Evolutionary conservation across 2,113 vertebrate species (phyloP).

Genomic region (Podilymbus podiceps): DNA sequence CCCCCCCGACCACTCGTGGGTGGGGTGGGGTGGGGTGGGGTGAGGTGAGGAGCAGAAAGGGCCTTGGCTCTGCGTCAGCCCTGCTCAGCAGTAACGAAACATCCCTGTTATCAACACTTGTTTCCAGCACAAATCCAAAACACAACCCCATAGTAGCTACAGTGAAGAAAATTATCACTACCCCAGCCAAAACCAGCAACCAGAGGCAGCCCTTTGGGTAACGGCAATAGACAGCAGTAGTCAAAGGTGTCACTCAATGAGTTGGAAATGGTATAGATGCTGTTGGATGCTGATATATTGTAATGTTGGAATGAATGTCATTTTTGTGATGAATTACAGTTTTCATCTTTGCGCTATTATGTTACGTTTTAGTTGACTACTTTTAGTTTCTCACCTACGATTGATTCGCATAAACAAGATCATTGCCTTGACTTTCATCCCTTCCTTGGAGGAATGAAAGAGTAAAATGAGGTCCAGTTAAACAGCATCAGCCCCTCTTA

Average conservation of each 20-base stretch:
- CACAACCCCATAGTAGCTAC: too few relatives aligned
- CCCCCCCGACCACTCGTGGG: too few relatives aligned
- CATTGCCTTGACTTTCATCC: neutral
- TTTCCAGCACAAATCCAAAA: too few relatives aligned
- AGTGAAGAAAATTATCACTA: too few relatives aligned
- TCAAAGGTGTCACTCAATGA: neutral
- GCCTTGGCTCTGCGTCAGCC: too few relatives aligned
- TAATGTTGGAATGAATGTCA: neutral
- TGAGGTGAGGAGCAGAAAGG: too few relatives aligned
- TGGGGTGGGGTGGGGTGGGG: too few relatives aligned
- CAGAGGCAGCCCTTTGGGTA: neutral
- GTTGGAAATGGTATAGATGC: neutral
- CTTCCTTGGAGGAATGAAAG: neutral
- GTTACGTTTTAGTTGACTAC: slow-evolving; percentile 26
- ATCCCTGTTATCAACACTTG: too few relatives aligned
- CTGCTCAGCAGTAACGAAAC: too few relatives aligned
- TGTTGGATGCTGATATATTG: neutral
- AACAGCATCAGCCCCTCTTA: neutral
- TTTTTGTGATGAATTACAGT: neutral
- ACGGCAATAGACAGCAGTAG: neutral
- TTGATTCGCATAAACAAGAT: neutral
- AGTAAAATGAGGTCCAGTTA: neutral
- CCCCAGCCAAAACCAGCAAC: too few relatives aligned
- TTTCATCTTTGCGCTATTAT: neutral
- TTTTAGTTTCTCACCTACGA: neutral